Conservation (phyloP, 2,113 vertebrate species). For the Telmatochromis sp. region DNA sequence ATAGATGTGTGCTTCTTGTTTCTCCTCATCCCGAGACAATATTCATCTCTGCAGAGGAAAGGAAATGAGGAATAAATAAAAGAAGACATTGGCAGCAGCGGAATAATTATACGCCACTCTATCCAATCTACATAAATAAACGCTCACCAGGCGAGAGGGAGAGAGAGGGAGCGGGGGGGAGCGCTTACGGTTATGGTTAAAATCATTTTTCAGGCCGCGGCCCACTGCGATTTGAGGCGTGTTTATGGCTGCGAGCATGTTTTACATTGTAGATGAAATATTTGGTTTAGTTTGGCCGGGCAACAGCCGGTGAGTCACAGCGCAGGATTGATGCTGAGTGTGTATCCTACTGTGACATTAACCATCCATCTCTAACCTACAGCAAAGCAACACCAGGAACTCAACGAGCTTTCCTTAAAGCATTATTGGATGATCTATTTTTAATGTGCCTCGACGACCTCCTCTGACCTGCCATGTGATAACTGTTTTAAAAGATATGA, state of each 20-base stretch:
- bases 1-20: slow-evolving; percentile 51
- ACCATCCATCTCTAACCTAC: slow-evolving; percentile 55
- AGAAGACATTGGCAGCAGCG: slow-evolving; percentile 61
- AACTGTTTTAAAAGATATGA: slow-evolving; percentile 3
- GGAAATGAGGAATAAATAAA: slow-evolving; percentile 69
- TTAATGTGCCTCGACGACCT: not conserved
- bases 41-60: slow-evolving; percentile 36
- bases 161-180: not conserved
- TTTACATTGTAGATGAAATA: slow-evolving; percentile 74
- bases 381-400: slow-evolving; percentile 47
- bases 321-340: slow-evolving; percentile 50
- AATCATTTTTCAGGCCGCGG: slow-evolving; percentile 66
- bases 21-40: slow-evolving; percentile 44
- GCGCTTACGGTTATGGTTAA: slow-evolving; percentile 59
- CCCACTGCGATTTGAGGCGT: slow-evolving; percentile 51
- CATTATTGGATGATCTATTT: slow-evolving; percentile 20
- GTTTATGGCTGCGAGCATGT: slow-evolving; percentile 70
- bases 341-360: slow-evolving; percentile 51
- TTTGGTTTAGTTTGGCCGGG: slow-evolving; percentile 68
- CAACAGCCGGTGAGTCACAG: slow-evolving; percentile 34
- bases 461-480: not conserved
- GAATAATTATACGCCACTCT: slow-evolving; percentile 70
- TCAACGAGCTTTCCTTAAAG: slow-evolving; percentile 36
- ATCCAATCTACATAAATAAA: slow-evolving; percentile 78
- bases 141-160: not conserved